Conservation (phyloP, 2,797 vertebrate species). For the Coendou prehensilis region DNA sequence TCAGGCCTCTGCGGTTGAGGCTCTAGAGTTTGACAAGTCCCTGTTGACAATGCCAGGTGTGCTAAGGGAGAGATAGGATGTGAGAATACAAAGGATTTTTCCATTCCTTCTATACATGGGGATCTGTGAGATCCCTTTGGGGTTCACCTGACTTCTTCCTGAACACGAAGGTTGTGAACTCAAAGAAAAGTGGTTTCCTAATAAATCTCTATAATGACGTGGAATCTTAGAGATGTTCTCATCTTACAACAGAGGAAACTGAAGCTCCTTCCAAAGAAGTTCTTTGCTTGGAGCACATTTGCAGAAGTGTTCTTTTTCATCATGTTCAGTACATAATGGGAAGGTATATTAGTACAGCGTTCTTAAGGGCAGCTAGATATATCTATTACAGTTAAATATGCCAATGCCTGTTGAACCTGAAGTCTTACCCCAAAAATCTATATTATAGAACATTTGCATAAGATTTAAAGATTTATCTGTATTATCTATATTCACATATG, state of each 20-base stretch:
- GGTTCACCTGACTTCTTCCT: conserved; percentile 18
- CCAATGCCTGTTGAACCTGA: neutral
- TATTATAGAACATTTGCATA: neutral
- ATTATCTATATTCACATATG: neutral
- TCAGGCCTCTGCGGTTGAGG: neutral
- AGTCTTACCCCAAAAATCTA: neutral
- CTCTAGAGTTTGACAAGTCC: neutral
- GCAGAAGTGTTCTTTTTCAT: neutral
- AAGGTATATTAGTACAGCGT: neutral
- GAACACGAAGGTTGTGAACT: neutral
- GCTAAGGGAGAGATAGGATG: neutral
- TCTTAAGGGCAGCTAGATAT: neutral
- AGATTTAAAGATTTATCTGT: neutral
- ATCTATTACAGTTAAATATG: conserved; percentile 29
- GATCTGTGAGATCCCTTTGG: neutral
- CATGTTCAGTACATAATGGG: neutral
- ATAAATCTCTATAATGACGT: neutral
- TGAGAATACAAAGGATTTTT: neutral
- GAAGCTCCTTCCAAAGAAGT: conserved; percentile 20
- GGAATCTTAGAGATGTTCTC: conserved; percentile 12
- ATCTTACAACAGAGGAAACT: neutral
- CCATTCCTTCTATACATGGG: neutral
- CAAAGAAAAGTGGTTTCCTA: conserved; percentile 37
- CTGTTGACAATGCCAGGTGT: neutral
- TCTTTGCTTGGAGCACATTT: neutral